Percentiles rank a stretch among this genome's conserved stretches.
phyloP scores from a whole-genome alignment of 35 echinoderm and acorn worm species.

The Apostichopus japonicus region DNA sequence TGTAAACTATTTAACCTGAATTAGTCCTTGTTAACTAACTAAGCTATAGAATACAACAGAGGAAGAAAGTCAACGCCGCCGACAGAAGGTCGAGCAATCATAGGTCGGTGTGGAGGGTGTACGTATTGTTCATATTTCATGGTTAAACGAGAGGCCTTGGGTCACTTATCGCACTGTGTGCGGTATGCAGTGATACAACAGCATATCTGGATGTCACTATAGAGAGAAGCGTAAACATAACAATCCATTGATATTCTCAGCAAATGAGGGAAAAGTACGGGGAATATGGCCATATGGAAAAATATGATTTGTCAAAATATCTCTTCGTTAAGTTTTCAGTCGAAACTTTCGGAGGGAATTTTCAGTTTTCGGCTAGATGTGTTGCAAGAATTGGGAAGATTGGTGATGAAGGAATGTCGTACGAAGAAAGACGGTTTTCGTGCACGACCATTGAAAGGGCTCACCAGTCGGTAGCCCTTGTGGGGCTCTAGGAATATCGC shows the following conservation, averaged over 20 bases:
- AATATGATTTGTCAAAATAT: background rate
- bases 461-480: constrained; percentile 8
- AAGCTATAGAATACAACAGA: background rate
- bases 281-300: background rate
- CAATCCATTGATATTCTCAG: background rate
- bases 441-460: background rate
- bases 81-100: background rate
- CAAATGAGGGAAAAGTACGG: background rate
- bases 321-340: background rate
- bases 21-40: background rate
- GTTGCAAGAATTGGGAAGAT: background rate
- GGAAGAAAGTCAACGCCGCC: background rate
- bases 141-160: constrained; percentile 8
- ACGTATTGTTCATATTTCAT: constrained; percentile 30
- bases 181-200: constrained; percentile 2
- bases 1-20: background rate
- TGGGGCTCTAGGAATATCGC: constrained; percentile 22
- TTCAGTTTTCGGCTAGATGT: background rate
- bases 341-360: background rate
- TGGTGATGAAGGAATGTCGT: constrained; percentile 8
- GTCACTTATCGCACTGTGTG: constrained; percentile 29
- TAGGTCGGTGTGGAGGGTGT: background rate
- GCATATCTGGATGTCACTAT: background rate
- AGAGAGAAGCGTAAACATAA: background rate
- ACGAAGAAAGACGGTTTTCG: background rate